These are phyloP conservation scores for Forbesichthys papilliferus DNA, from an alignment of 2,113 vertebrate genomes.

Conservation along the genomic window DNA sequence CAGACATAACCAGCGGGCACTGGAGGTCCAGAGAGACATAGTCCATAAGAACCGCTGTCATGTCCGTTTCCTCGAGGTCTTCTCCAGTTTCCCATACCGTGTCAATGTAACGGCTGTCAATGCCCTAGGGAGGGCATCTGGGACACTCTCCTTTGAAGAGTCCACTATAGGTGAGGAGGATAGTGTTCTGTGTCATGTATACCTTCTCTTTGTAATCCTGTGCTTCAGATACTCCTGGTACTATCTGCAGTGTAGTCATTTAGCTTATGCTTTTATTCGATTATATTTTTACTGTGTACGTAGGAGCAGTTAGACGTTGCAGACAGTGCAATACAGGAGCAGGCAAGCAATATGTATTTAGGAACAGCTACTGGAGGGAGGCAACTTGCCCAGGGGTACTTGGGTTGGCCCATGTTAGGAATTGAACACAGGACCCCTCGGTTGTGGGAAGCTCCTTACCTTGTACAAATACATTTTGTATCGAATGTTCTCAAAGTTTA, in stretches of 20 bases:
- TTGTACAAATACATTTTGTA: too few relatives aligned
- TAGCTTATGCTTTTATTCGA: too few relatives aligned
- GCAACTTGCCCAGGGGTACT: too few relatives aligned
- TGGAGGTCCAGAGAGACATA: constrained; percentile 86
- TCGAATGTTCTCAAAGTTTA: too few relatives aligned
- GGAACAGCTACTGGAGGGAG: too few relatives aligned
- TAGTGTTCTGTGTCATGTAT: neutral
- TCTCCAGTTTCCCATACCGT: constrained; percentile 90
- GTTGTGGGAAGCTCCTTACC: too few relatives aligned
- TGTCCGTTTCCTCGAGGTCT: constrained; percentile 90
- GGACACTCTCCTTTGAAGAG: constrained; percentile 86
- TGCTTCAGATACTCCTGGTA: neutral
- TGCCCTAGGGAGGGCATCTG: constrained; percentile 84
- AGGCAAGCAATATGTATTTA: too few relatives aligned
- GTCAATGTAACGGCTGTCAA: constrained; percentile 92
- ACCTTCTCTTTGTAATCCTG: neutral
- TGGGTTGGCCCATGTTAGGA: too few relatives aligned
- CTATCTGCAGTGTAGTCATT: neutral
- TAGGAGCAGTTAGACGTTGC: too few relatives aligned
- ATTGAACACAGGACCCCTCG: too few relatives aligned
- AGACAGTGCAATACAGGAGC: too few relatives aligned
- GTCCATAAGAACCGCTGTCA: constrained; percentile 93
- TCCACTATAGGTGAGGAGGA: constrained; percentile 85
- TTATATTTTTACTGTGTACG: too few relatives aligned
- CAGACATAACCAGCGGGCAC: constrained; percentile 86